Conservation (phyloP, 2,113 vertebrate genomes). For the Gallinago media region DNA sequence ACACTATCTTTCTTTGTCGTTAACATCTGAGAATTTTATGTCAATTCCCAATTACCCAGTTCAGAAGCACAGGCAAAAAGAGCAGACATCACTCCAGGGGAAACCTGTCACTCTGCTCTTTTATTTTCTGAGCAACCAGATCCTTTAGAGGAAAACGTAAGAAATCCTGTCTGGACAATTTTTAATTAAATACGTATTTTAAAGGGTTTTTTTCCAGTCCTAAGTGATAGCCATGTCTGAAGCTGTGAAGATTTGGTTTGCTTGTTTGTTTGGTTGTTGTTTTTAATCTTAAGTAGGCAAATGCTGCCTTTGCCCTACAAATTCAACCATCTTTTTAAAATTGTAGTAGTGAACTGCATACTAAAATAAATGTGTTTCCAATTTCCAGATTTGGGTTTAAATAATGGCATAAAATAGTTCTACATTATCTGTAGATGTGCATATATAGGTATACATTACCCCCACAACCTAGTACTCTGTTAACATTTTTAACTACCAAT, state of each 20-base stretch:
- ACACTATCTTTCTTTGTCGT: neutral
- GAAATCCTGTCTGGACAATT: slow-evolving; percentile 10
- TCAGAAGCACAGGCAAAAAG: slow-evolving; percentile 21
- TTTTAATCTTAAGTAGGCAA: neutral
- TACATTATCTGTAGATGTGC: neutral
- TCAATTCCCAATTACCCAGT: slow-evolving; percentile 14
- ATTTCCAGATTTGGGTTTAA: neutral
- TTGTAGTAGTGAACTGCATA: neutral
- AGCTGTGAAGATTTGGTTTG: neutral
- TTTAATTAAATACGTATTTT: neutral
- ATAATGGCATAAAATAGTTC: neutral
- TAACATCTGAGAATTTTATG: neutral
- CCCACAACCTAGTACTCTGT: neutral
- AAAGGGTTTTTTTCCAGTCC: neutral
- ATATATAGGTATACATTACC: neutral
- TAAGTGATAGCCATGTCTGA: neutral
- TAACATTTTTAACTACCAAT: neutral
- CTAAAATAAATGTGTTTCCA: neutral
- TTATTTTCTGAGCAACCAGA: neutral
- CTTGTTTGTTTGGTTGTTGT: neutral
- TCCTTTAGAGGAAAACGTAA: neutral
- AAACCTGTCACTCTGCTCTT: slow-evolving; percentile 38
- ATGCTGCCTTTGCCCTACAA: neutral
- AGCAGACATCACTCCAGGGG: slow-evolving; percentile 49
- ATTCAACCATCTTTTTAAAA: neutral